Conservation (phyloP, 2,888 invertebrate species). For the Drosophila cognata region DNA sequence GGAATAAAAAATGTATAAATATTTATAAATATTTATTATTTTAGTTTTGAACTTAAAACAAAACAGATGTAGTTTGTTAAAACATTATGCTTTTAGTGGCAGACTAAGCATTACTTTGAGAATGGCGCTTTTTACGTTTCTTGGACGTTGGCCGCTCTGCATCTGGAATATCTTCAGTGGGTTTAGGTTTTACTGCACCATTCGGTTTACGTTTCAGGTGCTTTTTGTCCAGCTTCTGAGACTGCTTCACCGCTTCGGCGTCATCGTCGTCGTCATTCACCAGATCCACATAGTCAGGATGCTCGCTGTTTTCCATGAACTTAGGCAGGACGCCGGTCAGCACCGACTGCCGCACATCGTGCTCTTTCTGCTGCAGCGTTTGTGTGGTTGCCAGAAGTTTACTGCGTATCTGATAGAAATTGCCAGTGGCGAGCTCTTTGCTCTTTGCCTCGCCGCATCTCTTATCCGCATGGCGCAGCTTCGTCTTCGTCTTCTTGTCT, state of each 20-base stretch:
- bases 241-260: not conserved
- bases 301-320: conserved; percentile 39
- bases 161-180: too few species aligned
- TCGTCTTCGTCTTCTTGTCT: conserved; percentile 4
- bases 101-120: not conserved
- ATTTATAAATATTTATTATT: not conserved
- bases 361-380: conserved; percentile 62
- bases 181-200: not conserved
- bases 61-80: not conserved
- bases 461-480: conserved; percentile 34
- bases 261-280: not conserved
- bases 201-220: not conserved
- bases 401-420: conserved; percentile 60
- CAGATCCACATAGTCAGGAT: conserved; percentile 19
- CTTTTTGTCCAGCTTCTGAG: conserved; percentile 3
- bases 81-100: not conserved
- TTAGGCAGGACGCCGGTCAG: conserved; percentile 55
- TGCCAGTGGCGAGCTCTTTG: conserved; percentile 8
- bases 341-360: conserved; percentile 64
- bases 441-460: not conserved
- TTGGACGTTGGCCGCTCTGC: not conserved
- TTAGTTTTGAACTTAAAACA: not conserved
- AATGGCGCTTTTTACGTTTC: not conserved
- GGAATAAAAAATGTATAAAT: not conserved
- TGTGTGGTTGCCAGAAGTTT: conserved; percentile 36